Conservation (phyloP, 1,140 invertebrate species). For the Parapsyche elsis region DNA sequence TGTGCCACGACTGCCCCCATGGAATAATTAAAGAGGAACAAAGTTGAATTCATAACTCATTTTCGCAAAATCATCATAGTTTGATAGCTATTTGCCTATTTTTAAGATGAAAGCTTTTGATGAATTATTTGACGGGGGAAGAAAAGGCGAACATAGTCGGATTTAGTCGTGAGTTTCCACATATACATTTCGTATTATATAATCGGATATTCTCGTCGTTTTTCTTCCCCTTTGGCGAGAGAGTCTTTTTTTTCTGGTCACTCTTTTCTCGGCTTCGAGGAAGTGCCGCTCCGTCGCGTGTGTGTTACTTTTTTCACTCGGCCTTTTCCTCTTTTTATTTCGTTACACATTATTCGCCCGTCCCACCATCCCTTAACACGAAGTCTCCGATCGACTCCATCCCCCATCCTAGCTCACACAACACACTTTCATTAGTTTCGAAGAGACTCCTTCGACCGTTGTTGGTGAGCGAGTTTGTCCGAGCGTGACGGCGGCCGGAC, state of each 20-base stretch:
- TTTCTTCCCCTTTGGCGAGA: not conserved
- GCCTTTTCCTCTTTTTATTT: slow-evolving; percentile 10
- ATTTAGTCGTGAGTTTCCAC: not conserved
- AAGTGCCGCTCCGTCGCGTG: not conserved
- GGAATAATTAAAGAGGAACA: too few relatives aligned
- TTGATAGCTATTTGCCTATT: too few relatives aligned
- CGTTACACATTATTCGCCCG: slow-evolving; percentile 3
- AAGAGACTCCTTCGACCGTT: not conserved
- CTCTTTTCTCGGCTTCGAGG: not conserved
- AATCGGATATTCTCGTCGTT: not conserved
- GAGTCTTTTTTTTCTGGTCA: slow-evolving; percentile 8
- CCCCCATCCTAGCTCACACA: not conserved
- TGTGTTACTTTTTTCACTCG: not conserved
- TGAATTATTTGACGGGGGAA: too few relatives aligned
- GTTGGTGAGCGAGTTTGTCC: not conserved
- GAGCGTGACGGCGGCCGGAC: slow-evolving; percentile 13
- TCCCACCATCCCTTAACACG: not conserved
- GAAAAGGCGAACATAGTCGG: too few relatives aligned
- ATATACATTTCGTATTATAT: not conserved
- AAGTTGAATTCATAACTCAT: too few relatives aligned
- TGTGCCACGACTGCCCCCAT: too few relatives aligned
- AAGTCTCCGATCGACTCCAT: too few relatives aligned
- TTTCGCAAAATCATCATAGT: too few relatives aligned
- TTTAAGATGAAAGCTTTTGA: too few relatives aligned
- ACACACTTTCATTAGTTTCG: slow-evolving; percentile 8